Base-by-base conservation (phyloP, 2,113 vertebrate species). In the Gymnogyps californianus region DNA sequence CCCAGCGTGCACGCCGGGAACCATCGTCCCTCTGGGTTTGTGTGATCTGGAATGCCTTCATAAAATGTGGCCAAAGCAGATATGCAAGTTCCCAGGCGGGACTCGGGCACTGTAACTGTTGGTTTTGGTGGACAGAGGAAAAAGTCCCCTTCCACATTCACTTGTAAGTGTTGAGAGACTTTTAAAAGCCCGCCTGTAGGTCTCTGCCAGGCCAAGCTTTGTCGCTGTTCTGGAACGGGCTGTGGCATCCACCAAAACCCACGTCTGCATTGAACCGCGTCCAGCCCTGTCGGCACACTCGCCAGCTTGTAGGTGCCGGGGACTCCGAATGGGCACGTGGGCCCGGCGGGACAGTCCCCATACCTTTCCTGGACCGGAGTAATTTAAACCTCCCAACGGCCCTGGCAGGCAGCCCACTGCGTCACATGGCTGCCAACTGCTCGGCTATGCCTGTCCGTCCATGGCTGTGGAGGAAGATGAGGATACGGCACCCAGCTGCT, bases 361-460 rank as follows among this genome's bases (percentile, higher is more conserved):
- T 40, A 46, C 21, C 54, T 46, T 77, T 93, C 91, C 42, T 62
- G 76, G 89, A 81, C 14, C 1, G 3, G 58, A 52, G 38, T 38
- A 29, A 29, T 42, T 55, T 26, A 6, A 46, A 47, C 6, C 62
- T 65, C 17, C 24, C 26, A n/a, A 38, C 0, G 1, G 75, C 49
- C 20, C 49, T 80, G 91, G 70, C 93, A 46, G 46, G 47, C 3
- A 1, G 85, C 65, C 66, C 38, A 18, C 40, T 0, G 1, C 1
- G 4, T 66, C 78, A 31, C 64, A 25, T 36, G 85, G 44, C 69
- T 6, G 52, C 2, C 0, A 26, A 38, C 11, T 0, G 2, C 74
- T 47, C 2, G 1, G 10, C 71, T 72, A 1, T 4, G 78, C 36
- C 0, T 1, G 13, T 15, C 31, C 1, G 4, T 2, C 31, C 0